A percentile compares a stretch with the other conserved stretches of the same genome.
These are phyloP conservation scores for Cheilosia vulpina DNA, from an alignment of 2,888 invertebrate genomes.

Conservation along the genomic window DNA sequence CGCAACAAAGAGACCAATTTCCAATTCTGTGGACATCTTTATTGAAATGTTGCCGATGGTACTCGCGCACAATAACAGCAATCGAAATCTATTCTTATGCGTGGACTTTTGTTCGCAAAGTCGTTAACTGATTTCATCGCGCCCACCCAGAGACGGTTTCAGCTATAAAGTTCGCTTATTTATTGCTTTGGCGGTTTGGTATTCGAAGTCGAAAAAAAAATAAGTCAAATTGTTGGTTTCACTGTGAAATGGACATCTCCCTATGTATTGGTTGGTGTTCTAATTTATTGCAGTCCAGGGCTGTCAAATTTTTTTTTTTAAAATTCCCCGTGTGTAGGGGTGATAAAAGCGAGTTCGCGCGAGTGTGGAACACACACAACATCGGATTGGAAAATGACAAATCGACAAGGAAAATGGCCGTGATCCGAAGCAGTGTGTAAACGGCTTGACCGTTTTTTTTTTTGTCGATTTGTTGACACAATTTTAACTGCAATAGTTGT, in stretches of 20 bases:
- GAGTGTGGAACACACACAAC: no score
- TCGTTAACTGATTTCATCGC: conserved; percentile 53
- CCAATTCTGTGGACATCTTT: conserved; percentile 24
- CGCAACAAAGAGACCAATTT: conserved; percentile 54
- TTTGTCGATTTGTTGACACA: no score
- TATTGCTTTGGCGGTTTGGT: conserved; percentile 35
- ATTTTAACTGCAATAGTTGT: no score
- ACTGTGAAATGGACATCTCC: conserved; percentile 2
- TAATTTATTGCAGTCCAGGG: background rate
- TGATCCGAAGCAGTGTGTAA: no score
- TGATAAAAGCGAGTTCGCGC: no score
- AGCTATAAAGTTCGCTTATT: conserved; percentile 29
- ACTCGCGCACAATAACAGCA: conserved; percentile 3
- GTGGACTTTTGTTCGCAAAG: conserved; percentile 11
- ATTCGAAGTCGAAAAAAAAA: conserved; percentile 24
- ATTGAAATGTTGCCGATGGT: conserved; percentile 36
- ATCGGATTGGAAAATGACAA: no score
- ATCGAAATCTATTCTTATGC: conserved; percentile 25
- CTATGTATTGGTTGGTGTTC: no score
- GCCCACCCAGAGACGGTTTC: conserved; percentile 54
- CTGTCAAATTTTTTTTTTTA: conserved; percentile 7
- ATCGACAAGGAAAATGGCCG: no score
- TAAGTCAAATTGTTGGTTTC: conserved; percentile 2
- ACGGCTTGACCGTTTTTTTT: no score
- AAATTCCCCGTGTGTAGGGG: background rate